Base-by-base conservation (phyloP, 2,888 invertebrate species). In the Anoplius nigerrimus region DNA sequence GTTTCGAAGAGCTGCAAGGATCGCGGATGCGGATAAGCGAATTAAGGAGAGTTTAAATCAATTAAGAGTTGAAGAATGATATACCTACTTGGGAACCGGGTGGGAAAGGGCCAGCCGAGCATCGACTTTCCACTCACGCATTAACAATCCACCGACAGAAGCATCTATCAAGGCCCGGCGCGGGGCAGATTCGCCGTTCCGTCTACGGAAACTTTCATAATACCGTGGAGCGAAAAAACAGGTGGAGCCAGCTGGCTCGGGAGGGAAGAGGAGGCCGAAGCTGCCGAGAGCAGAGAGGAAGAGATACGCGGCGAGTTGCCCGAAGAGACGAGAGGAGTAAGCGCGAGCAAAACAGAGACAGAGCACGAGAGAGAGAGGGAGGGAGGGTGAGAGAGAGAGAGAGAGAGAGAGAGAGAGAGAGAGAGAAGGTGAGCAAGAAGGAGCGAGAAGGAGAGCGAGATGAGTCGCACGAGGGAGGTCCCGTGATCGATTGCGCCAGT, bases 401-500 rank as follows among this genome's bases (percentile, higher is more conserved):
- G 42, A 46, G 57, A 45, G n/a, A 20, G 57, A 46, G 22, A 60
- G 43, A 34, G 34, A 20, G 16, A 16, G 52, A 16, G 55, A 56
- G 24, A 24, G 61, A 54, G 55, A 11, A 1, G 48, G 52, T 15
- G 55, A 56, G 24, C 18, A 57, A 54, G 55, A 11, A 1, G 48
- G 48, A 0, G 16, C 16, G 22, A 6, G 34, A 18, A 20, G 24
- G 53, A 20, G 66, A 53, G 18, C 68, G 56, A 68, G 48, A 34
- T 22, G 62, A 65, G 58, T 55, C 72, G 66, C 52, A 52, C 48
- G 59, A 71, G 67, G 70, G 68, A 66, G 64, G 69, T 43, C 54
- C 34, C 73, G 71, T 80, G 81, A 84, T 84, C 83, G 83, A 83
- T 84, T 74, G 70, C 57, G 71, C 62, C 62, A 71, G 70, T 79